These are phyloP conservation scores for Gymnogyps californianus DNA, from an alignment of 2,113 vertebrate genomes.

Conservation along the genomic window DNA sequence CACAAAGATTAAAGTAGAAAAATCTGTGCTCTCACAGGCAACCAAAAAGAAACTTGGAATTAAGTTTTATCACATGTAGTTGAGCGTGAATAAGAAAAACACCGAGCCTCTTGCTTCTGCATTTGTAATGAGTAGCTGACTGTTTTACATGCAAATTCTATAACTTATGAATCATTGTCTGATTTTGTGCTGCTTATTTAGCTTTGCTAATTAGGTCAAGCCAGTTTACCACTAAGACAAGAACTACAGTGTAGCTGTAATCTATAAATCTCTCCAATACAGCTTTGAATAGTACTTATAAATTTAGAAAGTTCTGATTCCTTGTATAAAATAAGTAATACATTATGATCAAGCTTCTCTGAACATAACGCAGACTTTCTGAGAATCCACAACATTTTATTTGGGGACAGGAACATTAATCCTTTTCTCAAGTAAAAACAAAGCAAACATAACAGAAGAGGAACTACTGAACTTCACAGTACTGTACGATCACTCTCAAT, in stretches of 20 bases:
- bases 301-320: conserved; percentile 2
- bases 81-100: conserved; percentile 50
- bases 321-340: neutral
- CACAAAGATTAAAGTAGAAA: conserved; percentile 27
- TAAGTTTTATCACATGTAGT: conserved; percentile 58
- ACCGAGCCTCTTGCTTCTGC: neutral
- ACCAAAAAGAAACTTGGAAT: conserved; percentile 42
- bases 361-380: neutral
- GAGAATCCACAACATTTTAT: neutral
- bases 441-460: conserved; percentile 36
- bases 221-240: conserved; percentile 50
- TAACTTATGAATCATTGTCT: conserved; percentile 60
- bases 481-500: conserved; percentile 2
- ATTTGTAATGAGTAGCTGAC: conserved; percentile 50
- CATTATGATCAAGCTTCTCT: neutral
- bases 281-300: neutral
- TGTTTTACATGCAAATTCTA: conserved; percentile 62
- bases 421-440: conserved; percentile 26
- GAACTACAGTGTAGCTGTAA: conserved; percentile 13
- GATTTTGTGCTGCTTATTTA: conserved; percentile 46
- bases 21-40: conserved; percentile 26
- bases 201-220: conserved; percentile 61
- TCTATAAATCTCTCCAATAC: conserved; percentile 11
- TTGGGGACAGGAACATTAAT: neutral
- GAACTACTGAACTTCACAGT: conserved; percentile 22